Evolutionary conservation across 1,140 invertebrate genomes (phyloP).

Genomic region (Neomicropteryx cornuta): DNA sequence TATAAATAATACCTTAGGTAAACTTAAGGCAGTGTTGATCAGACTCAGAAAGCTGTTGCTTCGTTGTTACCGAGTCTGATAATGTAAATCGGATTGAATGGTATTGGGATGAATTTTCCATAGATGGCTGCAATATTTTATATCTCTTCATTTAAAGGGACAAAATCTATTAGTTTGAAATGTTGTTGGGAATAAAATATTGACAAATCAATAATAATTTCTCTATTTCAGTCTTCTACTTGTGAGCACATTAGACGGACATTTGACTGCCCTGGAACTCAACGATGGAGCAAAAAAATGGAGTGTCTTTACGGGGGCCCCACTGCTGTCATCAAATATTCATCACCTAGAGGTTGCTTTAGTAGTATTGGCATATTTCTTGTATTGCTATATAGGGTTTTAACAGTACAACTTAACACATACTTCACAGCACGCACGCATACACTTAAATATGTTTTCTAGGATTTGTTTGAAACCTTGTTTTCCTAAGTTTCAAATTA

Average conservation of each 20-base stretch:
- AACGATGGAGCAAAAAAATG: slow-evolving; percentile 59
- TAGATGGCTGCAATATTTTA: neutral
- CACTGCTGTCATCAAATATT: slow-evolving; percentile 74
- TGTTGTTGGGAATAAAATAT: neutral
- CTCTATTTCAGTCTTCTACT: slow-evolving; percentile 55
- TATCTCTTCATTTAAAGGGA: neutral
- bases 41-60: neutral
- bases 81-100: neutral
- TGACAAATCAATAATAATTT: neutral
- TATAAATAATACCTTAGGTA: no score
- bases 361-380: no score
- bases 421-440: no score
- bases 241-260: slow-evolving; percentile 82
- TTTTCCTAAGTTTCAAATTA: no score
- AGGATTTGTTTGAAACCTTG: no score
- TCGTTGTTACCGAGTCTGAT: neutral
- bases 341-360: slow-evolving; percentile 76
- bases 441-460: no score
- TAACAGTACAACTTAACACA: no score
- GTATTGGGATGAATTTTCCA: neutral
- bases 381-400: no score
- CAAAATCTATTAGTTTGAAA: neutral
- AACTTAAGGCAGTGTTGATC: neutral
- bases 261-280: slow-evolving; percentile 63
- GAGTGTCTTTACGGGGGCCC: slow-evolving; percentile 60